Base-by-base conservation (phyloP, 2,888 invertebrate genomes). In the Heliconius sara region DNA sequence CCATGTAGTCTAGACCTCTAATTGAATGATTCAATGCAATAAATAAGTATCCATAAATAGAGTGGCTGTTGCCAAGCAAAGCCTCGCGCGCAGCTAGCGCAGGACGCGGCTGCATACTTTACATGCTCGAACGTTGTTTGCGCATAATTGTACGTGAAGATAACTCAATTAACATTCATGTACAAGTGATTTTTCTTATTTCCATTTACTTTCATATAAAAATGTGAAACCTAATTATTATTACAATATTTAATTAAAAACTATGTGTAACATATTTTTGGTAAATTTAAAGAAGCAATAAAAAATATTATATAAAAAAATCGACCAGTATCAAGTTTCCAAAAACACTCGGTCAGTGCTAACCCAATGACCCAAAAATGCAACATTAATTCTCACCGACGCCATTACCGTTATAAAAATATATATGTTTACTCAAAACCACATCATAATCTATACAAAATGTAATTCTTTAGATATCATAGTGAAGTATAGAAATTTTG, bases 11-110 rank as follows among this genome's bases (percentile, higher is more conserved):
- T 88, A 88, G 87, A 86, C 88, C 86, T 85, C 85, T 91, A 92
- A 93, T 92, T 93, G 91, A 91, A 89, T 87, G 87, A 88, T 89
- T 88, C 86, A 86, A 83, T 81, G 87, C 87, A 91, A 91, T 89
- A 91, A 92, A 91, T 92, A 92, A 85, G 82, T 43, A 57, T 82
- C 84, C 90, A 89, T 88, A 89, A 89, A 91, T 90, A 91, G 85
- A 74, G 30, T 70, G 75, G 83, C 82, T 89, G 92, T 91, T 91
- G 88, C 92, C 85, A 92, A 84, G 88, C 84, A 74, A 79, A 71
- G 67, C 74, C 66, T 68, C 76, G 77, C 80, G 76, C 74, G 80
- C 72, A 66, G 63, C 72, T 52, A 66, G 30, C 34, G 47, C 63
- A 67, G 60, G 78, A 71, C 82, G 78, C 78, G 79, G 75, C 74